Conservation (phyloP, 2,888 invertebrate genomes). For the Phalera bucephala region DNA sequence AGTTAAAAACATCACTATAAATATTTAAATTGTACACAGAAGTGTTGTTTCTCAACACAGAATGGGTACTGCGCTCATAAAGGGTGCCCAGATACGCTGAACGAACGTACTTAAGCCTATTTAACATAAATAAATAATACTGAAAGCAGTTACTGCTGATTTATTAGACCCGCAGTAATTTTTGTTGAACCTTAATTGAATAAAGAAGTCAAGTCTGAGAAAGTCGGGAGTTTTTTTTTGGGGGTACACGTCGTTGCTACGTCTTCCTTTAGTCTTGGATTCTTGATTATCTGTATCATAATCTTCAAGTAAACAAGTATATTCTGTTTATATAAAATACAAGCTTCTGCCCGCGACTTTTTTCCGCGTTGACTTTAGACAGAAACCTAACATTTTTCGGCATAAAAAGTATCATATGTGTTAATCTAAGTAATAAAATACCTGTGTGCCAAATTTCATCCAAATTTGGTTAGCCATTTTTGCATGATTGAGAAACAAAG, state of each 20-base stretch:
- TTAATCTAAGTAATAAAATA: no score
- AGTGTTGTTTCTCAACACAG: conserved; percentile 15
- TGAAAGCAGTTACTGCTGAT: conserved; percentile 61
- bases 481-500: no score
- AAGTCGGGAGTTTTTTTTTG: conserved; percentile 5
- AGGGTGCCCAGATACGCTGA: conserved; percentile 40
- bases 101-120: conserved; percentile 55
- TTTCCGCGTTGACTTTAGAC: no score
- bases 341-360: no score
- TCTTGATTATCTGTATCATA: no score
- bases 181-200: conserved; percentile 65
- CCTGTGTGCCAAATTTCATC: no score
- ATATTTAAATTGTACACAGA: conserved; percentile 15
- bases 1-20: conserved; percentile 12
- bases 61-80: conserved; percentile 32
- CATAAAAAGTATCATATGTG: no score
- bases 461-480: no score
- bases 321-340: no score
- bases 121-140: conserved; percentile 72
- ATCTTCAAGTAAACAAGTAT: no score
- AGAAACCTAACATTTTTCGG: no score
- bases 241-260: neutral
- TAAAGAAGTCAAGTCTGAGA: conserved; percentile 49
- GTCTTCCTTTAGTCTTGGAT: neutral
- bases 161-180: conserved; percentile 60